Conservation (phyloP, 2,797 vertebrate species). For the Delichon dasypus region DNA sequence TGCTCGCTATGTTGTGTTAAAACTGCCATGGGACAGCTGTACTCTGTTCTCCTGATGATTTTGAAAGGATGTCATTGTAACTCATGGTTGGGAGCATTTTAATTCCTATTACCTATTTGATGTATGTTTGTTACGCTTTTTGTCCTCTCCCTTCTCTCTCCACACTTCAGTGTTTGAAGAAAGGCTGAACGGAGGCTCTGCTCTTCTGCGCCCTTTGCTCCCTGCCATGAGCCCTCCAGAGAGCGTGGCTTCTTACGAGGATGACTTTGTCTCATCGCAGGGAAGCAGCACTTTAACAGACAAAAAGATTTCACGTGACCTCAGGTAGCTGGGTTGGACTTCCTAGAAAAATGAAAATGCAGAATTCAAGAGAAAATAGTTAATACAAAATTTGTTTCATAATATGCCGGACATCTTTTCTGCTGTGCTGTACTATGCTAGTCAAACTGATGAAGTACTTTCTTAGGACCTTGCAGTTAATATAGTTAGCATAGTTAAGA, state of each 20-base stretch:
- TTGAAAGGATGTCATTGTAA: background rate
- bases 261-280: conserved; percentile 87
- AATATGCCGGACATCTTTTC: background rate
- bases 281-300: conserved; percentile 80
- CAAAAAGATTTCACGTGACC: conserved; percentile 75
- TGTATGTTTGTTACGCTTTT: background rate
- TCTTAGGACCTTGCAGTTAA: background rate
- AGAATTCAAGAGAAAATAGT: background rate
- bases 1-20: background rate
- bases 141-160: background rate
- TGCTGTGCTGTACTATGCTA: background rate
- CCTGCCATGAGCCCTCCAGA: conserved; percentile 70
- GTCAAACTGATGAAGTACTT: background rate
- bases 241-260: conserved; percentile 81
- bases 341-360: background rate
- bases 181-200: conserved; percentile 66
- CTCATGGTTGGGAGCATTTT: background rate
- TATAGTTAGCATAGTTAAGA: background rate
- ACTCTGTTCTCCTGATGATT: background rate
- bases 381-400: background rate
- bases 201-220: conserved; percentile 64
- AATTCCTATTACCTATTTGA: background rate
- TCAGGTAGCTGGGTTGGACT: conserved; percentile 76
- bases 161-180: conserved; percentile 78
- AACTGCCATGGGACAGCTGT: background rate